Evolutionary conservation across 2,113 vertebrate genomes (phyloP).

Genomic region (Gymnocephalus cernua): DNA sequence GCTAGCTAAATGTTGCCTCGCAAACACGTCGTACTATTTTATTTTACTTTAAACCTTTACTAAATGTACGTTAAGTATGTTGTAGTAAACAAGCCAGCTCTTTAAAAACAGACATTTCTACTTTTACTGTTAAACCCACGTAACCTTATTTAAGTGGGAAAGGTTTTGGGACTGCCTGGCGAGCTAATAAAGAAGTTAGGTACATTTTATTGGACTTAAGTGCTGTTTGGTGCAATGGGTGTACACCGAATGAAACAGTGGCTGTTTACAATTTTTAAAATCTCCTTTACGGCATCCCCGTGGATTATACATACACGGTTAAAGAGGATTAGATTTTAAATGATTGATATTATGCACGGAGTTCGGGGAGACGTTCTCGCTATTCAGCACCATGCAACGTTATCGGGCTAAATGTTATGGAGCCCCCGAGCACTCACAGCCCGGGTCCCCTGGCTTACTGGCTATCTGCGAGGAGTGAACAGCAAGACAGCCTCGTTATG

Average conservation of each 20-base stretch:
- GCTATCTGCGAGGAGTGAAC: constrained; percentile 11
- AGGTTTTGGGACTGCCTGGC: not conserved
- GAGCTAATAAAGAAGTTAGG: constrained; percentile 30
- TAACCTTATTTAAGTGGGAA: too few relatives aligned
- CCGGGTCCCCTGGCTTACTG: not conserved
- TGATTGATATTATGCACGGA: accelerated
- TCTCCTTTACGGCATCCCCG: too few relatives aligned
- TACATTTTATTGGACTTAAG: not conserved
- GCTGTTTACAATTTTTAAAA: not conserved
- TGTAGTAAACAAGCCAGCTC: not conserved
- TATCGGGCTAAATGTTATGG: not conserved
- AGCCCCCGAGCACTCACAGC: not conserved
- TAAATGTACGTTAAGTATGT: not conserved
- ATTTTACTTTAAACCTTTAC: not conserved
- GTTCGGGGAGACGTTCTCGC: not conserved
- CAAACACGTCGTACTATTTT: not conserved
- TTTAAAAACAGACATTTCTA: not conserved
- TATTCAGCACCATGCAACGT: not conserved
- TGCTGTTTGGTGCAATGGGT: constrained; percentile 28
- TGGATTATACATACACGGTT: not conserved
- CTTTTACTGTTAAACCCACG: not conserved
- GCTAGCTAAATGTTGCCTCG: not conserved
- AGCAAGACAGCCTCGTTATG: constrained; percentile 1
- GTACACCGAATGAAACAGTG: not conserved
- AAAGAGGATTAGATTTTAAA: not conserved